phyloP scores from a whole-genome alignment of 2,888 invertebrate genomes.

The Agonopterix heracliana region DNA sequence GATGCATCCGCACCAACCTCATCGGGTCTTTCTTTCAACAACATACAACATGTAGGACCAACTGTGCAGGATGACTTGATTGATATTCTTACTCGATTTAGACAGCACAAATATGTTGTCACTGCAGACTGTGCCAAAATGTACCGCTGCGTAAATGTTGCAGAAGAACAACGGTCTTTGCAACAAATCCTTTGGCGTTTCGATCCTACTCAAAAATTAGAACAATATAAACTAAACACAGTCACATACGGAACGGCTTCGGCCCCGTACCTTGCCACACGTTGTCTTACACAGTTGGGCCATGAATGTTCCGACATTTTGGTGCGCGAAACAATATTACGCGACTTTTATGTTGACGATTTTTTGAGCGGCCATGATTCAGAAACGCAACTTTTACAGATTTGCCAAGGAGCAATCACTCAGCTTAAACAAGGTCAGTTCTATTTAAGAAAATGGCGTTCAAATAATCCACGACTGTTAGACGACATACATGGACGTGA shows the following conservation, averaged over 20 bases:
- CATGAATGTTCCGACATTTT: not conserved
- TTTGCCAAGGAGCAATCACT: not conserved
- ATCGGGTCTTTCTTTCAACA: conserved; percentile 13
- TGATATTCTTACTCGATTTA: not conserved
- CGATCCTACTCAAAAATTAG: too few species aligned
- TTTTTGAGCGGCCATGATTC: not conserved
- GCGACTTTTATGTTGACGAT: not conserved
- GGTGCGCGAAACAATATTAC: not conserved
- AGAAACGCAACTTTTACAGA: not conserved
- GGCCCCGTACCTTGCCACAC: not conserved
- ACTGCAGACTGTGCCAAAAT: not conserved
- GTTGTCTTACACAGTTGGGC: not conserved
- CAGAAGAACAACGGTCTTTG: too few species aligned
- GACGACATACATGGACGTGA: not conserved
- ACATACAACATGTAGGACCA: conserved; percentile 13
- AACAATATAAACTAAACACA: too few species aligned
- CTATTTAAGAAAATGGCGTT: not conserved
- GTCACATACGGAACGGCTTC: too few species aligned
- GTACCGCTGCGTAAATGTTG: not conserved
- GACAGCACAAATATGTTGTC: not conserved
- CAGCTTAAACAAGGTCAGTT: not conserved
- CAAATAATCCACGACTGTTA: not conserved
- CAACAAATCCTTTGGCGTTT: too few species aligned
- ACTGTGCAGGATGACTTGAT: conserved; percentile 13
- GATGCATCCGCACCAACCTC: not conserved